Evolutionary conservation across 35 echinoderm and acorn worm genomes (phyloP).

Genomic region (Chiridota heheva): DNA sequence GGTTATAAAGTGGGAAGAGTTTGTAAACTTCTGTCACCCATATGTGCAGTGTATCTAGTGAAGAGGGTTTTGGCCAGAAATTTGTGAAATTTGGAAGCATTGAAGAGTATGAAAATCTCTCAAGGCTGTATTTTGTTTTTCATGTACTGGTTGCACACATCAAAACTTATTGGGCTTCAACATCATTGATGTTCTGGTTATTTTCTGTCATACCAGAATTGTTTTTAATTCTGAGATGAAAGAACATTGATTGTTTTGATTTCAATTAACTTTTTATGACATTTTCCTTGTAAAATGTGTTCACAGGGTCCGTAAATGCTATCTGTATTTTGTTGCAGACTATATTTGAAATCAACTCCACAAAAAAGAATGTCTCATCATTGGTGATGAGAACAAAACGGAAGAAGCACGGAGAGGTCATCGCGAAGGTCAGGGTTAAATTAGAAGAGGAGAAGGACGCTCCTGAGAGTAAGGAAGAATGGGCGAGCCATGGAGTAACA

Average conservation of each 20-base stretch:
- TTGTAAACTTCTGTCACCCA: too few species aligned
- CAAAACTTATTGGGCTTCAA: neutral
- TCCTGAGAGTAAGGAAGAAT: slow-evolving; percentile 14
- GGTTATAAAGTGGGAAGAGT: too few species aligned
- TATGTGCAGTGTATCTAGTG: too few species aligned
- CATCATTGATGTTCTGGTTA: neutral
- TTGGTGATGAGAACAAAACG: slow-evolving; percentile 80
- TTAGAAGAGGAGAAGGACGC: slow-evolving; percentile 39
- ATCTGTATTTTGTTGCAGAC: slow-evolving; percentile 52
- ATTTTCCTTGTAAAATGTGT: neutral
- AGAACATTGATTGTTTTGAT: neutral
- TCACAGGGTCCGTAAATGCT: neutral
- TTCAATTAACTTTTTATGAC: neutral
- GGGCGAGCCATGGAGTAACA: neutral
- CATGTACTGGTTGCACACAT: too few species aligned
- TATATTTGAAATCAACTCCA: slow-evolving; percentile 82
- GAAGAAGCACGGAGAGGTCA: slow-evolving; percentile 42
- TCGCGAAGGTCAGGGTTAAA: slow-evolving; percentile 51
- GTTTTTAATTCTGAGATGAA: too few species aligned
- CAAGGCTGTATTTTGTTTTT: too few species aligned
- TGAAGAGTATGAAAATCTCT: too few species aligned
- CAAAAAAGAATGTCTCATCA: slow-evolving; percentile 43
- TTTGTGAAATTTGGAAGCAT: too few species aligned
- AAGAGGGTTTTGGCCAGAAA: too few species aligned
- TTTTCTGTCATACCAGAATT: neutral